These are phyloP conservation scores for Apteryx mantelli DNA, from an alignment of 2,113 vertebrate genomes.

Conservation along the genomic window DNA sequence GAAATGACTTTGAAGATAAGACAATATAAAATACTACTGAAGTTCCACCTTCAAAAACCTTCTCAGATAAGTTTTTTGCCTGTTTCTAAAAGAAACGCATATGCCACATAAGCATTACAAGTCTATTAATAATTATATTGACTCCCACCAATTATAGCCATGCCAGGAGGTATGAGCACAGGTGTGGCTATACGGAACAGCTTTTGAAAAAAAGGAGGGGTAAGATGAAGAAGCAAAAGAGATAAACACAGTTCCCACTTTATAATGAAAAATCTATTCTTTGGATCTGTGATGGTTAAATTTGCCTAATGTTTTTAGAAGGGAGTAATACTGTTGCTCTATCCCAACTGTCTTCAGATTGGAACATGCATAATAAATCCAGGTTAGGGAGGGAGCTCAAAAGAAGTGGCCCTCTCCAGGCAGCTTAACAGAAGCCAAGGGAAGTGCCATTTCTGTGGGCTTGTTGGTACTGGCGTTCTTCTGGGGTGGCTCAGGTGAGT, in stretches of 20 bases:
- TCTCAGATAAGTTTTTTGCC: background rate
- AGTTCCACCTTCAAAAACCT: background rate
- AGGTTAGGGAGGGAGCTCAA: rapidly evolving
- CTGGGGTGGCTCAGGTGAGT: too few species aligned
- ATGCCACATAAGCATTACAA: background rate
- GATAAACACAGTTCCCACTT: background rate
- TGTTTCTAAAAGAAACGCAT: background rate
- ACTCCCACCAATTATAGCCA: background rate
- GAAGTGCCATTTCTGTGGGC: background rate
- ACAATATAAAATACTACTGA: background rate
- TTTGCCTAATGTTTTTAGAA: background rate
- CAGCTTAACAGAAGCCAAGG: background rate
- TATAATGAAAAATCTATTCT: background rate
- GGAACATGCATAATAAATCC: background rate
- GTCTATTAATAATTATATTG: background rate
- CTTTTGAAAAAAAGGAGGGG: background rate
- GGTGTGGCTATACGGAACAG: background rate
- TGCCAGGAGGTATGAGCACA: background rate
- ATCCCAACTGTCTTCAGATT: background rate
- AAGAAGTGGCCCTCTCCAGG: background rate
- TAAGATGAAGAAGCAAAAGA: background rate
- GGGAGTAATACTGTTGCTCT: background rate
- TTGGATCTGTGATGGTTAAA: background rate
- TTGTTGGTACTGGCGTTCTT: background rate
- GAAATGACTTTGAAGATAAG: background rate